A percentile compares a stretch with the other conserved stretches of the same genome.
Conservation (phyloP, 2,797 vertebrate genomes). For the Hemibagrus guttatus region DNA sequence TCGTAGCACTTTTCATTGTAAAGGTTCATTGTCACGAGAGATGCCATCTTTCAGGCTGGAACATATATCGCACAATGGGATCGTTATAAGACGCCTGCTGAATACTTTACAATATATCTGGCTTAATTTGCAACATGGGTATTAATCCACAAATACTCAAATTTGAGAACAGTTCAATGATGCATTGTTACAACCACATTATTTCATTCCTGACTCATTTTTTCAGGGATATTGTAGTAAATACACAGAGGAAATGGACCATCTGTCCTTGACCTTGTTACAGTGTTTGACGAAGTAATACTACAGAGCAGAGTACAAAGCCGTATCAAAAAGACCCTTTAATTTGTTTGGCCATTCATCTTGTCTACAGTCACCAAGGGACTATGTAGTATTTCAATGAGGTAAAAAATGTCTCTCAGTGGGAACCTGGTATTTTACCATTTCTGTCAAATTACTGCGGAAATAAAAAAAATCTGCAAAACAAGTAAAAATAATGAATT, state of each 20-base stretch:
- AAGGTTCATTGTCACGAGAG: conserved; percentile 12
- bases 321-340: neutral
- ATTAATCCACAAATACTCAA: neutral
- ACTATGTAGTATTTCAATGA: conserved; percentile 20
- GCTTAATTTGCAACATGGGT: neutral
- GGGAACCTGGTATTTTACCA: conserved; percentile 11
- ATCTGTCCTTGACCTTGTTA: conserved; percentile 8
- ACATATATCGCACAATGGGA: neutral
- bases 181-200: neutral
- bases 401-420: neutral
- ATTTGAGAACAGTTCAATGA: neutral
- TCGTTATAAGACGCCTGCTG: neutral
- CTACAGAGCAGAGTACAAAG: conserved; percentile 1
- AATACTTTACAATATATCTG: neutral
- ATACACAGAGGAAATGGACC: neutral
- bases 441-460: conserved; percentile 5
- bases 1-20: conserved; percentile 26
- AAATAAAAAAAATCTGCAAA: neutral
- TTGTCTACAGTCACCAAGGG: neutral
- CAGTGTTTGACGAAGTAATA: neutral
- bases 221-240: neutral
- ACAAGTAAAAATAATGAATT: neutral
- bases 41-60: neutral
- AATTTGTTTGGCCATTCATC: neutral
- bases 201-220: neutral